These are phyloP conservation scores for Himalopsyche kuldschensis DNA, from an alignment of 2,888 invertebrate species.

Conservation along the genomic window DNA sequence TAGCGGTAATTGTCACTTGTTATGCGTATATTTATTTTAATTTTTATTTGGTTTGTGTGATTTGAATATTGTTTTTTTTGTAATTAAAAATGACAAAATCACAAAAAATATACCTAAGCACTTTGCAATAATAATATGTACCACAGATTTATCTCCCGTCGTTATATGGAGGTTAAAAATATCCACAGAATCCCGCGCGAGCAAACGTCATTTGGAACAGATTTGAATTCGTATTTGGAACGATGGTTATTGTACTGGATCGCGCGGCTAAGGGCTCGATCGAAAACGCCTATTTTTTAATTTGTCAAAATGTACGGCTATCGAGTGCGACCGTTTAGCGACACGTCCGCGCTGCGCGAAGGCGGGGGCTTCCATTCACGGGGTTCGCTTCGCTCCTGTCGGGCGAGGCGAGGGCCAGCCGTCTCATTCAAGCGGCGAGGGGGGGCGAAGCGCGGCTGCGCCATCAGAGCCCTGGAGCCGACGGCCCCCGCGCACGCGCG, in stretches of 20 bases:
- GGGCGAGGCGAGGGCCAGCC: neutral
- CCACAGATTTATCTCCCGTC: neutral
- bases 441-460: constrained; percentile 24
- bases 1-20: neutral
- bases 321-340: constrained; percentile 4
- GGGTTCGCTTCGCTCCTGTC: constrained; percentile 20
- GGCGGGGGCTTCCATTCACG: constrained; percentile 29
- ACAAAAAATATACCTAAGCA: neutral
- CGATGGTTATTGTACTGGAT: neutral
- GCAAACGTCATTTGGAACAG: neutral
- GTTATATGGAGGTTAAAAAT: neutral
- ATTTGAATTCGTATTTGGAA: neutral
- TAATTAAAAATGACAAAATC: neutral
- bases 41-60: neutral
- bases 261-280: constrained; percentile 8
- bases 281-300: constrained; percentile 28
- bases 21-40: neutral
- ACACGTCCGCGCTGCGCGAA: constrained; percentile 6
- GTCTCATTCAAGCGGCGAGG: constrained; percentile 2
- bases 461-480: constrained; percentile 18
- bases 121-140: neutral
- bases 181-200: neutral
- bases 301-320: constrained; percentile 1
- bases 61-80: neutral
- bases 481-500: constrained; percentile 22